Evolutionary conservation across 2,797 vertebrate species (phyloP), one percentile per base, ranked within the genome.

Genomic region (Sitta carolinensis): DNA sequence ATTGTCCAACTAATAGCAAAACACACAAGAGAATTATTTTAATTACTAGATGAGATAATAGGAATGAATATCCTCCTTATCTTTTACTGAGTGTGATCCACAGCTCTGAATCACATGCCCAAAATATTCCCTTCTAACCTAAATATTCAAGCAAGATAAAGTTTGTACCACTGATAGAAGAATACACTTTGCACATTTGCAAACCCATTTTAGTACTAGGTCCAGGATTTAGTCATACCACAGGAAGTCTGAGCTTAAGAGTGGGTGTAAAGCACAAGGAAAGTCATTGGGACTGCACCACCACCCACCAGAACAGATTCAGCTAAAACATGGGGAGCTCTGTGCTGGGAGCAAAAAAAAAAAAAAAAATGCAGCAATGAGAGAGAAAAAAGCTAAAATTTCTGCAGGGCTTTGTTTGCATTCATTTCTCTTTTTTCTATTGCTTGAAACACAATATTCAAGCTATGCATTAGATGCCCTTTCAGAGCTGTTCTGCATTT

Each of bases 1-100:
- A 95, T 99, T 99, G 96, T 99, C 99, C 98, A 99, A 98, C 99
- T 99, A 92, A 78, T 86, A 81, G 7, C 52, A 86, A 89, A 89
- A 94, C 67, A 94, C 67, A 93, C 47, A 89, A 22, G 50, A 69
- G 63, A 81, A 74, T 42, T 43, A 21, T 45, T 67, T 78, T 51
- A 83, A 87, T 82, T 89, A 78, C 21, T 26, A 54, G 79, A 62
- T 19, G 91, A 93, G 29, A 19, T 43, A 63, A 64, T 26, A 75
- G 23, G 14, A 34, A 74, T 47, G 1, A 75, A 59, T 9, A 9
- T 50, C 30, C 34, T 67, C 43, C 57, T 93, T 20, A 63, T 48
- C 29, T 84, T 36, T 54, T 55, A 68, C 25, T 66, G 45, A 80
- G 66, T 1, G 1, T 40, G 42, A 77, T 21, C 51, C 58, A 52